Conservation (phyloP, 35 echinoderm and acorn worm genomes). For the Acanthaster planci region DNA sequence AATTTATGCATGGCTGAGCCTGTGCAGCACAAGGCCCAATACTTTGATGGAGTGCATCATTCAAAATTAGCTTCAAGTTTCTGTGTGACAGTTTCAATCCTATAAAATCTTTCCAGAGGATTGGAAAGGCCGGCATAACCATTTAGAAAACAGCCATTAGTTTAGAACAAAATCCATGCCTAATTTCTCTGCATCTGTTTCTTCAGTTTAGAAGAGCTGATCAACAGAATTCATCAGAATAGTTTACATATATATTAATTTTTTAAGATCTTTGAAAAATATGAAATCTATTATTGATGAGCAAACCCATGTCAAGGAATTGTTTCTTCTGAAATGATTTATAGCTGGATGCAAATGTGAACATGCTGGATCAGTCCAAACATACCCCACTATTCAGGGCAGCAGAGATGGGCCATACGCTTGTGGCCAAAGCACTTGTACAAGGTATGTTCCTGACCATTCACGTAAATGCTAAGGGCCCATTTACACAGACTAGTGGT, state of each 20-base stretch:
- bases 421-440: constrained; percentile 68
- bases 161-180: no score
- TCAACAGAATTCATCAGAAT: background rate
- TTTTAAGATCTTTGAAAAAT: background rate
- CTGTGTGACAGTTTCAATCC: no score
- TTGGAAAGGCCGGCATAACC: no score
- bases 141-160: no score
- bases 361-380: constrained; percentile 72
- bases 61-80: no score
- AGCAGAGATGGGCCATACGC: constrained; percentile 90
- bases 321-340: background rate
- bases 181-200: no score
- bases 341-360: constrained; percentile 73
- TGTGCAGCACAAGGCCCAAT: no score
- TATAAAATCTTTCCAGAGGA: no score
- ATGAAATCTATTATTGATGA: background rate
- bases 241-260: background rate
- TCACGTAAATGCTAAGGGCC: background rate
- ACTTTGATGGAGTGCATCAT: no score
- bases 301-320: background rate
- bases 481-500: no score
- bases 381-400: constrained; percentile 94
- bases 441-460: constrained; percentile 49
- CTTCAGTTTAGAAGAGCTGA: background rate
- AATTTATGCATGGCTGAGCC: no score